A percentile compares a stretch with the other conserved stretches of the same genome.
Evolutionary conservation across 2,113 vertebrate genomes (phyloP).

Genomic region (Suricata suricatta): DNA sequence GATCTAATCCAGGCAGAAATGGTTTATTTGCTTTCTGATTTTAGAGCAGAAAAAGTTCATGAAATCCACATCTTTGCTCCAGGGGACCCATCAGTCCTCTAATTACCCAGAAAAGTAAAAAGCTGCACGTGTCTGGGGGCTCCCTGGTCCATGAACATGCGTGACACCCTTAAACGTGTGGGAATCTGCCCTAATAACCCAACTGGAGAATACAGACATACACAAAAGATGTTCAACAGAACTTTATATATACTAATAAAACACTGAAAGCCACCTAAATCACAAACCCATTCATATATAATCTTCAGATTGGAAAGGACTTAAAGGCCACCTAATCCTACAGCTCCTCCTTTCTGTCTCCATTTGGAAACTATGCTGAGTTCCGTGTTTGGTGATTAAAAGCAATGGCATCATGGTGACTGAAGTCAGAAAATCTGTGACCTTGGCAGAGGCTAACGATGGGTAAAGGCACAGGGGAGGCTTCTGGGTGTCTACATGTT

Average conservation of each 20-base stretch:
- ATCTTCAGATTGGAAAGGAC: neutral
- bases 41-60: constrained; percentile 20
- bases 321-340: neutral
- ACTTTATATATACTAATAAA: neutral
- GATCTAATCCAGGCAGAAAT: constrained; percentile 10
- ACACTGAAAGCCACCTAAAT: neutral
- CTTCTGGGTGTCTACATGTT: neutral
- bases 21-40: constrained; percentile 4
- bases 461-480: no score
- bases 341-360: neutral
- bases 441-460: neutral
- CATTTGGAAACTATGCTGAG: neutral
- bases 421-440: neutral
- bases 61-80: constrained; percentile 5
- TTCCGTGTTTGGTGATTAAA: neutral
- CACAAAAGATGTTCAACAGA: neutral
- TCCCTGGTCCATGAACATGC: neutral
- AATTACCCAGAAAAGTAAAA: neutral
- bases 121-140: neutral
- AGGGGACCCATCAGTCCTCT: neutral
- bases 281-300: neutral
- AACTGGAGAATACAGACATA: neutral
- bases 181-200: neutral
- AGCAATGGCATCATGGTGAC: neutral
- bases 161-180: accelerated